These are phyloP conservation scores for Cephus rjabovi DNA, from an alignment of 2,888 invertebrate genomes.

Conservation along the genomic window DNA sequence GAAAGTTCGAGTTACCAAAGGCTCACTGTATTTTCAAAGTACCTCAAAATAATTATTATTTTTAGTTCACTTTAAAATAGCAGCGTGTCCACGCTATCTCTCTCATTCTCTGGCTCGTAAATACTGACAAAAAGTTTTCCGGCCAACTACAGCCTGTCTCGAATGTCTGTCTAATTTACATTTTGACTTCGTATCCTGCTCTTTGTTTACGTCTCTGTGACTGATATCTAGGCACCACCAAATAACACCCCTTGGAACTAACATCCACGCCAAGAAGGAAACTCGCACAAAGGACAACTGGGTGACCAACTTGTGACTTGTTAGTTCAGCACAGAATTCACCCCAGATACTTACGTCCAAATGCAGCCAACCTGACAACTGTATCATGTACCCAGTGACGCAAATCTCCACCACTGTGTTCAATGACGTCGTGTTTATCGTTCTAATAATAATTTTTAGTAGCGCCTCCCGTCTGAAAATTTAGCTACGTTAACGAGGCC, in stretches of 20 bases:
- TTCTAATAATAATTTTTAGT: neutral
- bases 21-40: too few species aligned
- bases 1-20: too few species aligned
- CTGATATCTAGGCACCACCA: neutral
- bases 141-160: neutral
- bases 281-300: conserved; percentile 10
- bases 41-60: neutral
- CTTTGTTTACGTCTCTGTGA: conserved; percentile 19
- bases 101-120: neutral
- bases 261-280: neutral
- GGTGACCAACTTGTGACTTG: conserved; percentile 21
- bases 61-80: neutral
- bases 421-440: neutral
- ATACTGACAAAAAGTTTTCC: neutral
- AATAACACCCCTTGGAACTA: neutral
- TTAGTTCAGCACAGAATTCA: neutral
- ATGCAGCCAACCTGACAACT: neutral
- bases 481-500: neutral
- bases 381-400: neutral
- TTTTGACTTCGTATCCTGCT: conserved; percentile 13
- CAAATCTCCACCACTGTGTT: neutral
- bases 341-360: neutral
- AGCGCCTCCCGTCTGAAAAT: neutral
- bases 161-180: neutral
- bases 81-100: neutral